Evolutionary conservation across 2,113 vertebrate species (phyloP).

Genomic region (Excalfactoria chinensis): DNA sequence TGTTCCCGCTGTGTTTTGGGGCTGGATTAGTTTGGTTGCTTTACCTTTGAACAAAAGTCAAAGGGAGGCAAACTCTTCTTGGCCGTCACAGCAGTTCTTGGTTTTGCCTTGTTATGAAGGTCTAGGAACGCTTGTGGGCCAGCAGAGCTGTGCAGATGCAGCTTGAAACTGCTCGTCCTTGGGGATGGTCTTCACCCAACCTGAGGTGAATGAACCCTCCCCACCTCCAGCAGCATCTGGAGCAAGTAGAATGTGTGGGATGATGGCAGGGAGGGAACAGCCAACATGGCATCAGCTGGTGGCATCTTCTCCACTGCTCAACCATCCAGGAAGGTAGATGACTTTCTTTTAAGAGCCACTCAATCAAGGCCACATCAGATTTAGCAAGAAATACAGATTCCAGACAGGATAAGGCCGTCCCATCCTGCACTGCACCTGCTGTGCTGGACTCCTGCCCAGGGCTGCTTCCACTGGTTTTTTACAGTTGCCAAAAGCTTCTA

Average conservation of each 20-base stretch:
- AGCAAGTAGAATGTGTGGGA: not conserved
- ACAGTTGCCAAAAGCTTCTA: not conserved
- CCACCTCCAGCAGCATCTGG: not conserved
- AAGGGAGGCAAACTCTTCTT: constrained; percentile 14
- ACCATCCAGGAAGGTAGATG: too few species aligned
- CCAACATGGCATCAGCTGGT: not conserved
- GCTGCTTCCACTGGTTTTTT: not conserved
- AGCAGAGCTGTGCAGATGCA: constrained; percentile 16
- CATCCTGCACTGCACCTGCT: not conserved
- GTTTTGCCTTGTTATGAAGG: constrained; percentile 5
- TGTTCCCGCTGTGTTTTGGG: not conserved
- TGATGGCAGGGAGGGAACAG: not conserved
- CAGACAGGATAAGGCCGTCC: not conserved
- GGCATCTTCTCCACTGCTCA: not conserved
- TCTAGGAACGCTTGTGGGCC: not conserved
- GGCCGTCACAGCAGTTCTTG: not conserved
- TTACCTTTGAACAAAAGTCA: not conserved
- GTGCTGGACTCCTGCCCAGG: too few species aligned
- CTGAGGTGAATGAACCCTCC: not conserved
- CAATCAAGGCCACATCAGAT: not conserved
- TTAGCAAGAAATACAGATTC: not conserved
- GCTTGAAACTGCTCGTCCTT: not conserved
- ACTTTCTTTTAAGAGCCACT: not conserved
- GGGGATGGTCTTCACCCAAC: not conserved
- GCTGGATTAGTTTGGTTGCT: not conserved